Base-by-base conservation (phyloP, 2,888 invertebrate species). In the Strigamia crassipes region DNA sequence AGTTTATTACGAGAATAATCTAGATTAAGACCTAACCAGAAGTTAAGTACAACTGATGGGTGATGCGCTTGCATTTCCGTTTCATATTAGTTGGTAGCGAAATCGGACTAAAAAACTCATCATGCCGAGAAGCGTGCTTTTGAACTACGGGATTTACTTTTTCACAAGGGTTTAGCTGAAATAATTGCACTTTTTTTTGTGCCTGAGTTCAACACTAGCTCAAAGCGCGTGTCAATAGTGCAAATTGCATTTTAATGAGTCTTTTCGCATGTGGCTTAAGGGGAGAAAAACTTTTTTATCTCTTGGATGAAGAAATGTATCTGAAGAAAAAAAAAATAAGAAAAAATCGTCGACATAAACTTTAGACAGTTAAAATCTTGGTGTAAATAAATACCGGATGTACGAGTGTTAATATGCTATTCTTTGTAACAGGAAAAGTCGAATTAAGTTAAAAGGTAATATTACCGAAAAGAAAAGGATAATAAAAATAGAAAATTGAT, bases 171-270 rank as follows among this genome's bases (percentile, higher is more conserved):
- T 73, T 73, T 73, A 73, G 73, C 73, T 73, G 73, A 31, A 73
- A 73, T 73, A 73, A 73, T 73, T 73, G 73, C 73, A 73, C 15
- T 31, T 73, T 73, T 73, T 66, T 73, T 73, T 73, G 3, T 73
- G 73, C 73, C 56, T 31, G 31, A 12, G 73, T 31, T 73, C 73
- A 31, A n/a, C 73, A 73, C 73, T 73, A 73, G 73, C 73, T 73
- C 73, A 73, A 73, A 73, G 73, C 73, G 73, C 73, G 73, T 73
- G 73, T 73, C 73, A 73, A 73, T 73, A 73, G 73, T 73, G 73
- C 73, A 73, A 73, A 73, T 73, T 73, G 73, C 73, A 73, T 73
- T 73, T 73, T 73, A 73, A 73, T 73, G 73, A 73, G 73, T 73
- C 73, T 27, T 73, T 31, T 31, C 73, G 31, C 73, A 73, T 73